phyloP scores from a whole-genome alignment of 2,113 vertebrate genomes.

The Laticauda colubrina region DNA sequence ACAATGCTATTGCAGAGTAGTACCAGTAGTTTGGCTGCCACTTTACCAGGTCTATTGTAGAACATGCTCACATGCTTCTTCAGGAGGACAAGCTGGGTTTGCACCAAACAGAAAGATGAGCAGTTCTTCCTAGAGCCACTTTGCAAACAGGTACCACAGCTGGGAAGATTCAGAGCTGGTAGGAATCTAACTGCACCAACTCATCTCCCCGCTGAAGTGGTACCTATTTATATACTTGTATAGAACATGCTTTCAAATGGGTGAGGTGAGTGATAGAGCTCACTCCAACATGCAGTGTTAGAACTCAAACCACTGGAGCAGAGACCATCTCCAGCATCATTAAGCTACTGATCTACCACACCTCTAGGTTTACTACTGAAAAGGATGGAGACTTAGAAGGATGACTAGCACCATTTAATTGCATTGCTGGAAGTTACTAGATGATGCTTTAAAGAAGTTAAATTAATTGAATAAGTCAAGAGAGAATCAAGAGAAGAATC shows the following conservation, averaged over 20 bases:
- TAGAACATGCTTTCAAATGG: neutral
- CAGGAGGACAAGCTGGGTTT: too few relatives aligned
- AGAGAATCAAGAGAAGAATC: neutral
- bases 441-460: neutral
- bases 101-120: too few relatives aligned
- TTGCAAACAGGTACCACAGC: neutral
- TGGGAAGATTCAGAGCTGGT: neutral
- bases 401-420: neutral
- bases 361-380: neutral
- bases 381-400: neutral
- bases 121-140: neutral
- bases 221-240: neutral
- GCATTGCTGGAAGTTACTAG: neutral
- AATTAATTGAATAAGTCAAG: neutral
- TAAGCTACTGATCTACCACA: neutral
- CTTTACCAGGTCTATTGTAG: too few relatives aligned
- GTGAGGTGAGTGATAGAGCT: neutral
- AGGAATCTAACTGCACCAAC: neutral
- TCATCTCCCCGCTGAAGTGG: neutral
- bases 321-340: neutral
- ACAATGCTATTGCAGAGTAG: too few relatives aligned
- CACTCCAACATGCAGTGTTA: neutral
- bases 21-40: too few relatives aligned
- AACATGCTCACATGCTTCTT: too few relatives aligned
- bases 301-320: neutral